Conservation (phyloP, 1,140 invertebrate genomes). For the Gonioctena quinquepunctata region DNA sequence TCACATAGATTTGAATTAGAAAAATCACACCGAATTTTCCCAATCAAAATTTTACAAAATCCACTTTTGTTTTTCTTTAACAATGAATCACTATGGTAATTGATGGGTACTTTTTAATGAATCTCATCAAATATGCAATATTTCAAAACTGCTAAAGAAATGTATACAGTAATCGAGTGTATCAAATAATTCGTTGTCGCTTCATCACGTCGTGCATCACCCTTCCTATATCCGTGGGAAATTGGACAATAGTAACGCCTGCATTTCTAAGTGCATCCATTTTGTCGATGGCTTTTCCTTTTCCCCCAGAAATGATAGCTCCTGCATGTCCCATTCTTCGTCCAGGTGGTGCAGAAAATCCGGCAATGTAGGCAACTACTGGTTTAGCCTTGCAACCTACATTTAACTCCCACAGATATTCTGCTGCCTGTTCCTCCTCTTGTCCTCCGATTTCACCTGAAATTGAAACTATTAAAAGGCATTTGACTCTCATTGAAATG, state of each 20-base stretch:
- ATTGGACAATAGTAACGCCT: conserved; percentile 90
- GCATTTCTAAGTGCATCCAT: conserved; percentile 91
- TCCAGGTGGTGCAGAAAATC: conserved; percentile 94
- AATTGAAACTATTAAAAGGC: background rate
- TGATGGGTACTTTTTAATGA: no score
- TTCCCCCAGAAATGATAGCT: conserved; percentile 97
- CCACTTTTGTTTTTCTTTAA: no score
- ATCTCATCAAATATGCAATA: no score
- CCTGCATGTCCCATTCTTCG: conserved; percentile 98
- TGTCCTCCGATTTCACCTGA: conserved; percentile 93
- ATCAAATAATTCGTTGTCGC: background rate
- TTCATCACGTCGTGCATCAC: conserved; percentile 82
- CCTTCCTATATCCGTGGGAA: conserved; percentile 93
- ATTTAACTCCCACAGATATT: conserved; percentile 90
- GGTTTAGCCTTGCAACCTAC: conserved; percentile 90
- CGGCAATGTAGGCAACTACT: conserved; percentile 97
- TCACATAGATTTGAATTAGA: no score
- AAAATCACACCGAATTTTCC: no score
- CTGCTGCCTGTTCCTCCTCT: conserved; percentile 94
- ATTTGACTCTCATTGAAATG: no score
- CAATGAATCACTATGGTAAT: no score
- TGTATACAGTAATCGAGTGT: no score
- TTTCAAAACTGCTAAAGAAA: no score
- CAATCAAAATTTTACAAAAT: no score
- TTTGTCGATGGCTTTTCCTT: conserved; percentile 96